A percentile compares a stretch with the other conserved stretches of the same genome.
phyloP scores from a whole-genome alignment of 2,113 vertebrate genomes.

The Ibidorhyncha struthersii region DNA sequence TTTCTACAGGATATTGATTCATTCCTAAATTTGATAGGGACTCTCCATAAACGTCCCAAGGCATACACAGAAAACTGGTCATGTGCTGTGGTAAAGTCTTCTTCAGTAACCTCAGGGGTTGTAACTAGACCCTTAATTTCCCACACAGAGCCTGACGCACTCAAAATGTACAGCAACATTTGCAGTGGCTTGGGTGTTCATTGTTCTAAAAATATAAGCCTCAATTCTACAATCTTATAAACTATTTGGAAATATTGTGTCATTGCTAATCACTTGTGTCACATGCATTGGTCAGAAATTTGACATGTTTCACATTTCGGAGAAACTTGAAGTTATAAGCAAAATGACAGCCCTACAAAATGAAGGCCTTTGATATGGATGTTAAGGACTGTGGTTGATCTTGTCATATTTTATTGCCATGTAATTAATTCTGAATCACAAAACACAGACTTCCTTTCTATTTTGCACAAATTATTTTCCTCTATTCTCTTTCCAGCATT shows the following conservation, averaged over 20 bases:
- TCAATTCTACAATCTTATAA: not conserved
- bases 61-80: not conserved
- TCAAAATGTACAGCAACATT: not conserved
- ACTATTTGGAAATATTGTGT: not conserved
- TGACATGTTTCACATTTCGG: not conserved
- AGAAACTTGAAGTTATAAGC: not conserved
- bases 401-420: not conserved
- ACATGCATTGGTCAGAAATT: not conserved
- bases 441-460: not conserved
- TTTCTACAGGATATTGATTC: constrained; percentile 11
- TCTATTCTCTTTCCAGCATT: not conserved
- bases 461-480: not conserved
- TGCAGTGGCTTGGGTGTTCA: not conserved
- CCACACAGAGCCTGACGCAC: not conserved
- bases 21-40: not conserved
- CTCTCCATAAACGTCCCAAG: not conserved
- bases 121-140: not conserved
- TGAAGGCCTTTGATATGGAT: not conserved
- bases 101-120: not conserved
- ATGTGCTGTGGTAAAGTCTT: not conserved
- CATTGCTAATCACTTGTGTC: not conserved
- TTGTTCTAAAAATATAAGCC: not conserved
- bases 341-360: not conserved
- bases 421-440: not conserved
- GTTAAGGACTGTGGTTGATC: constrained; percentile 8